Base-by-base conservation (phyloP, 2,888 invertebrate species). In the Napeogenes inachia region DNA sequence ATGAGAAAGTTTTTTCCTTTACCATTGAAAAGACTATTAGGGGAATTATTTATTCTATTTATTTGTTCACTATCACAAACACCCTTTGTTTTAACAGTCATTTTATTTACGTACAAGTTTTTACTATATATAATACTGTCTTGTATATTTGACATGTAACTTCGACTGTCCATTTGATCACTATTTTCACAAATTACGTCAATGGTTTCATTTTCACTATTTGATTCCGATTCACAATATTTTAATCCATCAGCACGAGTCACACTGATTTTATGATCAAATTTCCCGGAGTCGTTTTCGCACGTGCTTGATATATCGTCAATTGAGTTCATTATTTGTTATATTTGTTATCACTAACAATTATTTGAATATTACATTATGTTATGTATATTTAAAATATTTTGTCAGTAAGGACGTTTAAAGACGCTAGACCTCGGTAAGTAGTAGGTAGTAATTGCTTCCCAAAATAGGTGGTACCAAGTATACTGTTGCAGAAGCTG, bases 1-100 rank as follows among this genome's bases (percentile, higher is more conserved):
- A 92, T 92, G 10, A 92, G 82, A 78, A 92, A 92, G 38, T 91
- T 92, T 80, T 90, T 91, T 71, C 89, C 87, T 76, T 81, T 88
- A 55, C 78, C 76, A 64, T 79, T 80, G 46, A 79, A 72, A 13
- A 68, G 66, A 72, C 71, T 72, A 60, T 64, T 75, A 62, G 71
- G 47, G 56, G 73, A 63, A 50, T 77, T 75, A 69, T 78, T 81
- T 59, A 71, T 65, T 76, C 68, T 75, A 60, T 74, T 76, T 65
- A 46, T 71, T 64, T 62, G 70, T 61, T 64, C 63, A 65, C 56
- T 65, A 33, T 46, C 60, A 61, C 56, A 64, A 57, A 30, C 66
- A 66, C 70, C 74, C 70, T 76, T 80, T 10, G 71, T 70, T 70
- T 73, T 78, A 13, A 74, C 70, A 32, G 62, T 67, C 64, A 78